Conservation (phyloP, 2,888 invertebrate genomes). For the Xestia ashworthii region DNA sequence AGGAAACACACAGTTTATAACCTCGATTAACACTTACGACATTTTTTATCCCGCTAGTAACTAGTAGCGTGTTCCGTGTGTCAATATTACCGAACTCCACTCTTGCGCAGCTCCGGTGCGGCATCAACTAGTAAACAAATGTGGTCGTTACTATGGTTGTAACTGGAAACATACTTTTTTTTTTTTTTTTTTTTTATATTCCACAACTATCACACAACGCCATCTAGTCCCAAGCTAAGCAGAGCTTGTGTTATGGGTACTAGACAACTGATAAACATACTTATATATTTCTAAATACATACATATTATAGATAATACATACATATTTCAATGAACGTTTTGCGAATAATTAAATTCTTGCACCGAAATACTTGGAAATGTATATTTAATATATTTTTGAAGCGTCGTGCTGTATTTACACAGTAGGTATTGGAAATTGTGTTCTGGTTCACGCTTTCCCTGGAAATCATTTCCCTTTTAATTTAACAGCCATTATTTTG, state of each 20-base stretch:
- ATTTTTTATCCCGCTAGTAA: neutral
- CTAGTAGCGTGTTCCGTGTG: too few species aligned
- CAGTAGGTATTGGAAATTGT: neutral
- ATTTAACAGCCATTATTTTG: neutral
- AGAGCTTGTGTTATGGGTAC: too few species aligned
- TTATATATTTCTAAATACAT: too few species aligned
- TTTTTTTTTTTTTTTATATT: too few species aligned
- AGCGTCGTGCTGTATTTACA: too few species aligned
- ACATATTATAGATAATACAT: too few species aligned
- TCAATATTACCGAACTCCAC: neutral
- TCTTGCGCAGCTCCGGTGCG: neutral
- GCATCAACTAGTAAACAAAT: neutral
- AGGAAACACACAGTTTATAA: neutral
- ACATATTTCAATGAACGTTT: neutral
- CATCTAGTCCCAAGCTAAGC: too few species aligned
- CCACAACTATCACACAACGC: too few species aligned
- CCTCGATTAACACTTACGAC: neutral
- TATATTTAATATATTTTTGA: neutral
- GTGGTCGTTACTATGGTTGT: neutral
- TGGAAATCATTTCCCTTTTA: neutral
- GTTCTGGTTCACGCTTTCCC: neutral
- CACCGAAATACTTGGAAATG: neutral
- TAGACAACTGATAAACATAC: too few species aligned
- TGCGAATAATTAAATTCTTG: neutral
- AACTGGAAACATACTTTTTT: neutral